Evolutionary conservation across 1,140 invertebrate species (phyloP), one percentile per base, ranked within the genome.

Genomic region (Drosophila auraria): DNA sequence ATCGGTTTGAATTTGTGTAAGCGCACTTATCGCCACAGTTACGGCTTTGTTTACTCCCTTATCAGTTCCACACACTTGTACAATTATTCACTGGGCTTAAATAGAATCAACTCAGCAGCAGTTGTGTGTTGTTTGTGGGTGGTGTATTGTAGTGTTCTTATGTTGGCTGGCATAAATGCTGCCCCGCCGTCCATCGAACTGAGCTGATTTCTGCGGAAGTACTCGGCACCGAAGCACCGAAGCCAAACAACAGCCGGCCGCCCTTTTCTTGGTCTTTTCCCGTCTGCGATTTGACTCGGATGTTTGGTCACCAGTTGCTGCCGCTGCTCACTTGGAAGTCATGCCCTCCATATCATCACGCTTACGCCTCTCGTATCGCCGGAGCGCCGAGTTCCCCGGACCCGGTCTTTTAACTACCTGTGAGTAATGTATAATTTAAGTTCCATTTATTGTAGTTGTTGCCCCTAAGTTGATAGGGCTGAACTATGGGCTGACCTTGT

Each of bases 261-360:
- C 54, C 54, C 64, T 54, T 70, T 69, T 47, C 64, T 70, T 71
- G 49, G 68, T 11, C 20, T 38, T 30, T 71, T 33, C n/a, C 30
- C 17, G 27, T 15, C 15, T 9, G 25, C 47, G 36, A 23, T 9
- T 53, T 38, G 50, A 69, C 68, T 69, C 68, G 64, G 68, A 71
- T 71, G 68, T 57, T 71, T 30, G 50, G 14, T 56, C 71, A 74
- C 71, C 71, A 74, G 71, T 74, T 74, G 69, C 71, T 72, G 57
- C 65, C 51, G 65, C 61, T 69, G 71, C 70, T 73, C 47, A 5
- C 27, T 14, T 44, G 30, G 47, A 61, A 73, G 70, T 40, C n/a
- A 73, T 61, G 71, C 71, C 69, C 47, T 73, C 69, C 47, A 42
- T 72, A 51, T 73, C 30, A 50, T 61, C 54, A 42, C 54, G 54